These are phyloP conservation scores for Notechis scutatus DNA, from an alignment of 2,113 vertebrate genomes.

Conservation along the genomic window DNA sequence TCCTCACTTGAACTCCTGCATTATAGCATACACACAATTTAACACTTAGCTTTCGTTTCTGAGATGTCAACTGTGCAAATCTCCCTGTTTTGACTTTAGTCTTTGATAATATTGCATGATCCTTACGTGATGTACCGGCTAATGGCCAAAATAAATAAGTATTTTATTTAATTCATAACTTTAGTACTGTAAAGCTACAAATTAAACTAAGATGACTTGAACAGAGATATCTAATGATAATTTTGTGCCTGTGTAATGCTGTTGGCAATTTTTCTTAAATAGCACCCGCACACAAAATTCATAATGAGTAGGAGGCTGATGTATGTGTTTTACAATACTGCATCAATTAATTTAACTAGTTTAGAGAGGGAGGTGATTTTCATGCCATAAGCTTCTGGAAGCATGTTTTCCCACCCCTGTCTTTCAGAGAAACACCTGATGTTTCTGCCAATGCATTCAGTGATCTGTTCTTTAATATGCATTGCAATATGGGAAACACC, in stretches of 20 bases:
- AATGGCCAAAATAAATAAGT: background rate
- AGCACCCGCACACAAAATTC: background rate
- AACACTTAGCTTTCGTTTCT: background rate
- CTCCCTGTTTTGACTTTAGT: background rate
- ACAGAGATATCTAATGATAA: background rate
- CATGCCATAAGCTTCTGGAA: background rate
- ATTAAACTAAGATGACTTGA: background rate
- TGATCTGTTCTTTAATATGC: background rate
- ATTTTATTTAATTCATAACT: background rate
- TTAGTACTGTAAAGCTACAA: background rate
- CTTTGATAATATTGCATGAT: background rate
- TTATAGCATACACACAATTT: background rate
- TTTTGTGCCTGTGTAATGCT: background rate
- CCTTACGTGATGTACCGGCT: background rate
- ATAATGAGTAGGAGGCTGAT: background rate
- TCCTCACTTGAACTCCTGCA: background rate
- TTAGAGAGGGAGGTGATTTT: background rate
- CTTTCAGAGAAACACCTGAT: background rate
- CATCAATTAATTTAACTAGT: background rate
- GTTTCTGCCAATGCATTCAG: background rate
- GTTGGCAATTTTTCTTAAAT: background rate
- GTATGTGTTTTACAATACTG: background rate
- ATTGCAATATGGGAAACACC: background rate
- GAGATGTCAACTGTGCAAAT: background rate
- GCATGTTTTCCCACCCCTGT: background rate